Percentiles rank a stretch among this genome's conserved stretches.
These are phyloP conservation scores for Tenthredo livida DNA, from an alignment of 2,888 invertebrate species.

Conservation along the genomic window DNA sequence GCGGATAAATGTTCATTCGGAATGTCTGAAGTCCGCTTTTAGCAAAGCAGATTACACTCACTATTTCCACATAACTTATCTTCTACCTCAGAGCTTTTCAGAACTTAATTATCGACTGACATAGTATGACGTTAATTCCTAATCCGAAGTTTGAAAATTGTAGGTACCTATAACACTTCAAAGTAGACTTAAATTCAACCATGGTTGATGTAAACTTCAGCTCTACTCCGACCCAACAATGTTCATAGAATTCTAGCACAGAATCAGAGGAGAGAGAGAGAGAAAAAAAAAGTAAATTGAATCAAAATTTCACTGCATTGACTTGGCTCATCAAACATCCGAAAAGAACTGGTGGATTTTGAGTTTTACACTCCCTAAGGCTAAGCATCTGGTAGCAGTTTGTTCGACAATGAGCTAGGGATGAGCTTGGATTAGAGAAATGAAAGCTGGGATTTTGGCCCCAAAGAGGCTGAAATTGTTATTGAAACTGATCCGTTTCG, in stretches of 20 bases:
- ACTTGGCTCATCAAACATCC: too few species aligned
- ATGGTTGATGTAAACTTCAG: neutral
- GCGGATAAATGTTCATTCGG: neutral
- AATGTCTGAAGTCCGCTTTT: neutral
- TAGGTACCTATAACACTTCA: neutral
- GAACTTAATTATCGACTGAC: neutral
- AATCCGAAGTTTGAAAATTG: neutral
- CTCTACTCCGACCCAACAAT: neutral
- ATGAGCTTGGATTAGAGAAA: neutral
- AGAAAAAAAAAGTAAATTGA: neutral
- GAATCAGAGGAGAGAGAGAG: neutral
- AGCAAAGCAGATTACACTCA: neutral
- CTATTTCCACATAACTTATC: neutral
- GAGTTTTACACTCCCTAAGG: neutral
- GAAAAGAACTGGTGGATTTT: neutral
- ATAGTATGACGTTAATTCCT: neutral
- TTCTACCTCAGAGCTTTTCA: neutral
- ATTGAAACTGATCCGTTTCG: neutral
- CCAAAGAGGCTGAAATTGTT: neutral
- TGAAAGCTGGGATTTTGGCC: neutral
- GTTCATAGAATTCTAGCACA: neutral
- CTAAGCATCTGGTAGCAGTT: neutral
- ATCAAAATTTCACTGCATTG: too few species aligned
- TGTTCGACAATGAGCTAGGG: neutral
- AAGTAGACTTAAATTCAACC: neutral